Evolutionary conservation across 1,140 invertebrate genomes (phyloP).

Genomic region (Drosophila neocordata): DNA sequence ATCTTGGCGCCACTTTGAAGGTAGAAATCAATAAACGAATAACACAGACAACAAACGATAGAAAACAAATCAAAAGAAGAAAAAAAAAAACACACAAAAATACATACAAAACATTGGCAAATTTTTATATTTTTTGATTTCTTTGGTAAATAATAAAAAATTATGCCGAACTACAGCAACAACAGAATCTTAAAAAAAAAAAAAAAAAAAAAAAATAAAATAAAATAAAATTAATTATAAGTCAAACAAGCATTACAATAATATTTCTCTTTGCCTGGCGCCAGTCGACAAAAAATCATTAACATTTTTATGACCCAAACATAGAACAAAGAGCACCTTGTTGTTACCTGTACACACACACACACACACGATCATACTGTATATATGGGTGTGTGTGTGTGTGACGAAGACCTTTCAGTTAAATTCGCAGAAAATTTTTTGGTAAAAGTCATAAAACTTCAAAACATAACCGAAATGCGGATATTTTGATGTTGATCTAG

Average conservation of each 20-base stretch:
- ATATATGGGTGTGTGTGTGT: neutral
- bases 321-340: slow-evolving; percentile 74
- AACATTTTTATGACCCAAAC: slow-evolving; percentile 78
- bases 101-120: slow-evolving; percentile 46
- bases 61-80: slow-evolving; percentile 26
- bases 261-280: slow-evolving; percentile 65
- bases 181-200: slow-evolving; percentile 28
- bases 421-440: slow-evolving; percentile 13
- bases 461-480: slow-evolving; percentile 8
- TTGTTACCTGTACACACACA: slow-evolving; percentile 59
- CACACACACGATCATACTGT: slow-evolving; percentile 15
- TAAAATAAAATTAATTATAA: slow-evolving; percentile 78
- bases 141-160: slow-evolving; percentile 68
- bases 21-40: slow-evolving; percentile 65
- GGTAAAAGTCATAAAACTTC: slow-evolving; percentile 11
- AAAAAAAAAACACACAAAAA: slow-evolving; percentile 22
- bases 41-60: slow-evolving; percentile 11
- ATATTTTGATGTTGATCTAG: slow-evolving; percentile 7
- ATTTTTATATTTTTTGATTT: slow-evolving; percentile 41
- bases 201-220: slow-evolving; percentile 42
- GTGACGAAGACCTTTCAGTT: slow-evolving; percentile 13
- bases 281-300: slow-evolving; percentile 76
- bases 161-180: slow-evolving; percentile 56
- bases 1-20: slow-evolving; percentile 74
- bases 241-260: slow-evolving; percentile 80